A percentile compares a stretch with the other conserved stretches of the same genome.
Evolutionary conservation across 2,888 invertebrate species (phyloP).

Genomic region (Osmoderma eremita): DNA sequence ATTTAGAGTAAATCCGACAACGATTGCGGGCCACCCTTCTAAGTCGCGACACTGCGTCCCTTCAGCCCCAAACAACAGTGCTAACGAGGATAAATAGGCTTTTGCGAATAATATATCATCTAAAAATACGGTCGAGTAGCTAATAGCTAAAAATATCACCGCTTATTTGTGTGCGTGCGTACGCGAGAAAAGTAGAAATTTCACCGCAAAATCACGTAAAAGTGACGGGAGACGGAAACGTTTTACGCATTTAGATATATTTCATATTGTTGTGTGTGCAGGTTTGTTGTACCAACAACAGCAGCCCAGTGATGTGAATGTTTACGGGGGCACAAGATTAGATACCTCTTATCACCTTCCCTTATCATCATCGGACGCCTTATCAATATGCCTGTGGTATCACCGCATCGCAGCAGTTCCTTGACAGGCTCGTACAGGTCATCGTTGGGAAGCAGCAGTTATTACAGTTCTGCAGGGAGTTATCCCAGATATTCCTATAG

Average conservation of each 20-base stretch:
- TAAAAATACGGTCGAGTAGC: slow-evolving; percentile 25
- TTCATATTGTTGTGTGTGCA: slow-evolving; percentile 12
- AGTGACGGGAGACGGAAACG: background rate
- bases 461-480: slow-evolving; percentile 65
- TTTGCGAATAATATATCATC: slow-evolving; percentile 11
- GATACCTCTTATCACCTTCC: slow-evolving; percentile 3
- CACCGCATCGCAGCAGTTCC: slow-evolving; percentile 67
- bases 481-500: slow-evolving; percentile 65
- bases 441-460: slow-evolving; percentile 62
- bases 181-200: background rate
- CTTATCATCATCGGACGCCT: slow-evolving; percentile 54
- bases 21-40: too few relatives aligned
- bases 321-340: background rate
- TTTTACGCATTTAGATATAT: too few relatives aligned
- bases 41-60: background rate
- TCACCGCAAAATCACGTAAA: background rate
- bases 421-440: slow-evolving; percentile 65
- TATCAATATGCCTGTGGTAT: slow-evolving; percentile 68
- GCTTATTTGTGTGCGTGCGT: background rate
- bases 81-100: background rate
- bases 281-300: background rate
- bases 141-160: slow-evolving; percentile 17
- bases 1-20: background rate
- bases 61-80: background rate
- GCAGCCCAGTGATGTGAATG: slow-evolving; percentile 3